phyloP scores from a whole-genome alignment of 2,888 invertebrate genomes.

The Polyommatus icarus region DNA sequence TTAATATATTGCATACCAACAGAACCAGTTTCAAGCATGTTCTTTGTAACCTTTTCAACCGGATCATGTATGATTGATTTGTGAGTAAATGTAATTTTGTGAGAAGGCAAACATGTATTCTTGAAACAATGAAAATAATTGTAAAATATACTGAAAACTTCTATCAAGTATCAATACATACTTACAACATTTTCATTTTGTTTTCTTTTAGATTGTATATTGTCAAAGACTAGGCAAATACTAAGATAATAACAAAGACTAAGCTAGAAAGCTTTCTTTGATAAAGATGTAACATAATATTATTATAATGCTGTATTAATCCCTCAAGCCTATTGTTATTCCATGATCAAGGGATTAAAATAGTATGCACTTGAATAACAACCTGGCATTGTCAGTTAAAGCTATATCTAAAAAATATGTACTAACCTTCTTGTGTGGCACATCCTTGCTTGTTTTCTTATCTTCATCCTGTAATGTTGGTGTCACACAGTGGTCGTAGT shows the following conservation, averaged over 20 bases:
- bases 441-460: not conserved
- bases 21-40: not conserved
- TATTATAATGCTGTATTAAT: too few relatives aligned
- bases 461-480: not conserved
- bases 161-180: not conserved
- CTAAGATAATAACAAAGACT: too few relatives aligned
- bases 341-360: too few relatives aligned
- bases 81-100: conserved; percentile 4
- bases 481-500: conserved; percentile 33
- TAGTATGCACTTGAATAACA: too few relatives aligned
- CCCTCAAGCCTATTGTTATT: too few relatives aligned
- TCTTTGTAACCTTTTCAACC: conserved; percentile 1
- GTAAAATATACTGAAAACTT: not conserved
- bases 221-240: too few relatives aligned
- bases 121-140: not conserved
- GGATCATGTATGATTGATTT: conserved; percentile 3
- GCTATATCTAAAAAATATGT: not conserved
- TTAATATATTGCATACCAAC: not conserved
- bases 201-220: too few relatives aligned
- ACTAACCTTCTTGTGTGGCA: conserved; percentile 4
- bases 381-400: not conserved
- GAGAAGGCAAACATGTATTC: not conserved
- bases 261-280: too few relatives aligned
- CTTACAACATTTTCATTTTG: too few relatives aligned
- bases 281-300: too few relatives aligned